Base-by-base conservation (phyloP, 2,113 vertebrate genomes). In the Microcebus ravelobensis region DNA sequence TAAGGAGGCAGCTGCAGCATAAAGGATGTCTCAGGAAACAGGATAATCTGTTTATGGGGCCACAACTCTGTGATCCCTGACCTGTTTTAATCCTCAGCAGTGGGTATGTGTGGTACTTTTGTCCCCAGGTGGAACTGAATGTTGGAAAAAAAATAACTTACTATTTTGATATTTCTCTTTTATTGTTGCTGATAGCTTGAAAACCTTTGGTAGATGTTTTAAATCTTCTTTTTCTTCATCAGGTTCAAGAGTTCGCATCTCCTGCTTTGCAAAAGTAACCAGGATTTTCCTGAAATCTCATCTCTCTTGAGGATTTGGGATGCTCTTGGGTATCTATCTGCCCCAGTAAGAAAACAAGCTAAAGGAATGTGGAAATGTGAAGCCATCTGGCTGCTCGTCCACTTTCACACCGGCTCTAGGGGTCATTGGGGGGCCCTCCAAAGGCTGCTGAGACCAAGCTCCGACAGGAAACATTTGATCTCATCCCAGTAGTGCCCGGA, bases 371-470 rank as follows among this genome's bases (percentile, higher is more conserved):
- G 97, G 97, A 98, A 98, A 95, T 81, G 68, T 85, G 96, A 97
- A 97, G 97, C 98, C 98, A 98, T 98, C 98, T 98, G 98, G 98
- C 96, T 97, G 97, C 95, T 93, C 96, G 98, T 98, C 98, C 98
- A 99, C 98, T 99, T 98, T 98, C 98, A 95, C 98, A 98, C 98
- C 98, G 98, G 98, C 97, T 99, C 96, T 98, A 98, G 80, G 98
- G 99, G 98, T 99, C 99, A 99, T 42, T 96, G 98, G 98, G 98
- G 95, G 98, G 96, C 97, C 98, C 97, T 98, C 96, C 70, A 91
- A 98, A 98, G 96, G 97, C 98, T 97, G 97, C 90, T 98, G 98
- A 98, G 98, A 98, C 96, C 59, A 36, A 88, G 97, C 90, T 97
- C 96, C 27, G 67, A 96, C 98, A 98, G 98, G 98, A 99, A 98